These are phyloP conservation scores for Prionace glauca DNA, from an alignment of 2,797 vertebrate genomes.

Conservation along the genomic window DNA sequence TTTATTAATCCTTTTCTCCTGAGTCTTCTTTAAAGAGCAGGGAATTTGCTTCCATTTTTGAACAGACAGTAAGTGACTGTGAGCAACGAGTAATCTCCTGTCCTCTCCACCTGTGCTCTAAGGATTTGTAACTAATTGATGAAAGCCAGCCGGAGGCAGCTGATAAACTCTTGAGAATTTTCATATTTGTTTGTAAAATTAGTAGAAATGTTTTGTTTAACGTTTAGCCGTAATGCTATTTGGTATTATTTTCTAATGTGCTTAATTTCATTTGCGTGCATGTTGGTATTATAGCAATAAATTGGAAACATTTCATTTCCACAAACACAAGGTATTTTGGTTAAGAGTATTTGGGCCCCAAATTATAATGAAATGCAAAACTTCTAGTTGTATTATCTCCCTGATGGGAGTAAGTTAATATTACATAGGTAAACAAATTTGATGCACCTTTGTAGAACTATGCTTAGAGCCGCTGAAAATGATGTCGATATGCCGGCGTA, in stretches of 20 bases:
- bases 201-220: neutral
- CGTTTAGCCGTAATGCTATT: slow-evolving; percentile 1
- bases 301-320: neutral
- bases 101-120: neutral
- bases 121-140: slow-evolving; percentile 33
- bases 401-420: neutral
- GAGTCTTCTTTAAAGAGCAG: slow-evolving; percentile 21
- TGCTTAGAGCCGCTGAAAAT: neutral
- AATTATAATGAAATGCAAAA: neutral
- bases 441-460: neutral
- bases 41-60: slow-evolving; percentile 29
- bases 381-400: neutral
- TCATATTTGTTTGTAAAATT: slow-evolving; percentile 19
- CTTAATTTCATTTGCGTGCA: neutral
- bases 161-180: slow-evolving; percentile 21
- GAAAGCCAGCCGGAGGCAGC: slow-evolving; percentile 12
- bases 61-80: slow-evolving; percentile 1
- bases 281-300: neutral
- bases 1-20: slow-evolving; percentile 35
- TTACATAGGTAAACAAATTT: neutral
- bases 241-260: neutral
- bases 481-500: too few relatives aligned
- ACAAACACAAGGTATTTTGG: neutral
- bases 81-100: slow-evolving; percentile 34
- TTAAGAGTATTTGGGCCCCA: neutral